Evolutionary conservation across 1,140 invertebrate genomes (phyloP).

Genomic region (Dysdera silvatica): DNA sequence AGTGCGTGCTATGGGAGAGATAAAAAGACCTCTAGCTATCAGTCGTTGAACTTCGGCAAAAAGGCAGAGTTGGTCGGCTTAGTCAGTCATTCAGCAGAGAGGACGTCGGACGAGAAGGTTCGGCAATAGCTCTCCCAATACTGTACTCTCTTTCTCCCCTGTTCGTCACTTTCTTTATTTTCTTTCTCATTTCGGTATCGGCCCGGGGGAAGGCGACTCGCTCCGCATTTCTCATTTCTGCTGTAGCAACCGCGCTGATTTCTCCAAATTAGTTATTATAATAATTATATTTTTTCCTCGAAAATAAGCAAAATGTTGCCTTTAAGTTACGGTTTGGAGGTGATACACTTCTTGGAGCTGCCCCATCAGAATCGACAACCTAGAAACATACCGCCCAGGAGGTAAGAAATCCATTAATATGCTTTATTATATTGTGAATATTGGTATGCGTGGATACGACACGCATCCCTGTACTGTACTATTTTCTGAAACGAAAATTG

Average conservation of each 20-base stretch:
- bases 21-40: constrained; percentile 18
- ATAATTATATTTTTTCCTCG: neutral
- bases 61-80: neutral
- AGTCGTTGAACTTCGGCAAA: constrained; percentile 25
- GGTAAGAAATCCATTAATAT: constrained; percentile 11
- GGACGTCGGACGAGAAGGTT: constrained; percentile 1
- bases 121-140: neutral
- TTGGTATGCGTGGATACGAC: too few species aligned
- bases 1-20: neutral
- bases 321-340: constrained; percentile 27
- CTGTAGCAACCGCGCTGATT: neutral
- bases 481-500: too few species aligned
- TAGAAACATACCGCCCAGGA: constrained; percentile 7
- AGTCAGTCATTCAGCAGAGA: constrained; percentile 1
- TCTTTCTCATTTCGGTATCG: neutral
- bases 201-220: too few species aligned
- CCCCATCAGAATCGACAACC: constrained; percentile 10
- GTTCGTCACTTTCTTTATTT: neutral
- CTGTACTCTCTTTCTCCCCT: constrained; percentile 4
- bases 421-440: too few species aligned
- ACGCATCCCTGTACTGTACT: too few species aligned
- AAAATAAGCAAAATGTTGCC: constrained; percentile 11
- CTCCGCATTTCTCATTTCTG: neutral
- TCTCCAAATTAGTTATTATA: neutral
- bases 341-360: constrained; percentile 30